Base-by-base conservation (phyloP, 2,888 invertebrate genomes). In the Eutolmus rufibarbis region DNA sequence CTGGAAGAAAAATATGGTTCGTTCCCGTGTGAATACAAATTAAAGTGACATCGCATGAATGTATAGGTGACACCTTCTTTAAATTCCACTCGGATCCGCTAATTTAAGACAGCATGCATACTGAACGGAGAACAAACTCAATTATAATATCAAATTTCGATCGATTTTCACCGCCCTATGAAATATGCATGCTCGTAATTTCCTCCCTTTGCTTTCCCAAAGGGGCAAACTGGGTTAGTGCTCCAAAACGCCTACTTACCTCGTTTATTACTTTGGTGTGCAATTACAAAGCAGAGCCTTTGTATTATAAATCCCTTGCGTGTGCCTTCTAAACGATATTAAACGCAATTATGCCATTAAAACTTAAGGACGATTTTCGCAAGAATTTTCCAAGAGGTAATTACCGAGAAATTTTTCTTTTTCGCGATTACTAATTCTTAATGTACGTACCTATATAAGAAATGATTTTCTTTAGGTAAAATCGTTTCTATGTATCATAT, bases 101-200 rank as follows among this genome's bases (percentile, higher is more conserved):
- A 66, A 66, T 66, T 66, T 66, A 66, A 66, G 66, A 66, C 66
- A 19, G 66, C 66, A 66, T 66, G 66, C 66, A 66, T 66, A 19
- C 66, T 66, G 66, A 66, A 28, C 23, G 28, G 76, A 37, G 37
- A 76, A 37, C 43, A 78, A 78, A 78, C 40, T 43, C 78, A 78
- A 78, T 78, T 78, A 78, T 78, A 78, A 23, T 78, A 78, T 78
- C 78, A 78, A 78, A 78, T 78, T 78, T 78, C 78, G 12, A 78
- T 78, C 78, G 78, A 78, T 78, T 78, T 78, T 43, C 40, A 37
- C 7, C 43, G 40, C 43, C 23, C 37, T 78, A 12, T 40, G 78
- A 78, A 78, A 40, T 23, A 12, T 78, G 78, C 78, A 78, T 78
- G 78, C 23, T 43, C 37, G 78, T 40, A 78, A 78, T n/a, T 78